phyloP scores from a whole-genome alignment of 1,140 invertebrate species.

The Trypoxylus dichotomus region DNA sequence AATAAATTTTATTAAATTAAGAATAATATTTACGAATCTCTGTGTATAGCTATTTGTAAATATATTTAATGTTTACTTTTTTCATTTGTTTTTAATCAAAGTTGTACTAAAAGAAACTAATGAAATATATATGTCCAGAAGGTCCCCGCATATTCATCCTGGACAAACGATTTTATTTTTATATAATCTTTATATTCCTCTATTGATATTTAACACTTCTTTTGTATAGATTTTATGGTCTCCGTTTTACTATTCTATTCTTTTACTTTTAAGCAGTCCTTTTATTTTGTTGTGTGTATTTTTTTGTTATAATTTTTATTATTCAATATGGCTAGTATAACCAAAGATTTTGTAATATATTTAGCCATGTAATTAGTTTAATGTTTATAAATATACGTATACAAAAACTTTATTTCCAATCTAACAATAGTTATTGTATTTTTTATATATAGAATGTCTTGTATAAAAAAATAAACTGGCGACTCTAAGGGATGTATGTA shows the following conservation, averaged over 20 bases:
- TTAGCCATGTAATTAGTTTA: constrained; percentile 38
- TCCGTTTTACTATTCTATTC: constrained; percentile 6
- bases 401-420: constrained; percentile 39
- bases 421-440: constrained; percentile 44
- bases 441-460: constrained; percentile 46
- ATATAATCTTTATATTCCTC: constrained; percentile 23
- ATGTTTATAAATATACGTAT: constrained; percentile 28
- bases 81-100: constrained; percentile 24
- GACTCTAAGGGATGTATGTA: constrained; percentile 46
- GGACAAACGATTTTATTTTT: constrained; percentile 28
- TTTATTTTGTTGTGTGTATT: constrained; percentile 23
- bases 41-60: constrained; percentile 35
- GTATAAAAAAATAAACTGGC: constrained; percentile 44
- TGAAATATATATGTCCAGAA: constrained; percentile 14
- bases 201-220: constrained; percentile 21
- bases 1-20: constrained; percentile 31
- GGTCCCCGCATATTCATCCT: not conserved
- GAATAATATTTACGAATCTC: constrained; percentile 33
- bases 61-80: constrained; percentile 35
- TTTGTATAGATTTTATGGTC: constrained; percentile 18
- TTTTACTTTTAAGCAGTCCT: constrained; percentile 4
- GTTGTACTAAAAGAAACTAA: constrained; percentile 20
- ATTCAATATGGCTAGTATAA: constrained; percentile 42
- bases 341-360: constrained; percentile 52
- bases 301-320: constrained; percentile 31